Conservation (phyloP, 2,113 vertebrate genomes). For the Connochaetes taurinus region DNA sequence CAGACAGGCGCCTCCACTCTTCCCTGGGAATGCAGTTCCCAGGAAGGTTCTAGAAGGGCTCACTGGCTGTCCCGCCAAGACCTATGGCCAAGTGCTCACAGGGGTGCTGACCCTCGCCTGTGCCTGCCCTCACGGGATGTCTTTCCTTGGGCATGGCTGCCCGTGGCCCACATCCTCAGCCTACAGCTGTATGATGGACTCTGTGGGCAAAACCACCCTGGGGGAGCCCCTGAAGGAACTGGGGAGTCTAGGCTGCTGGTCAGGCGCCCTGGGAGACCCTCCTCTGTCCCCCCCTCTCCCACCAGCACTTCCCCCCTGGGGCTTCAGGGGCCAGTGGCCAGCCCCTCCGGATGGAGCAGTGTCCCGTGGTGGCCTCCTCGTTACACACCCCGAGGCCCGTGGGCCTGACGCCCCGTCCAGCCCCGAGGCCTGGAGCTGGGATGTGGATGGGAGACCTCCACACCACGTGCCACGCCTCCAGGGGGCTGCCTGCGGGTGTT, state of each 20-base stretch:
- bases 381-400: rapidly evolving
- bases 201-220: rapidly evolving
- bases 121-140: rapidly evolving
- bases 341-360: neutral
- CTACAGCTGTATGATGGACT: neutral
- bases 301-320: rapidly evolving
- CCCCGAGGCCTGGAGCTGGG: rapidly evolving
- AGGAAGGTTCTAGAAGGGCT: neutral
- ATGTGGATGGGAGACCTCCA: neutral
- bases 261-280: no score
- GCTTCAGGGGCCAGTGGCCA: neutral
- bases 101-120: neutral
- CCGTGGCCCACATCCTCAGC: rapidly evolving
- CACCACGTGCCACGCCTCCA: rapidly evolving
- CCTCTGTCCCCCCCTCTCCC: neutral
- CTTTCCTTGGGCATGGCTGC: neutral
- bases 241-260: neutral
- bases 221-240: neutral
- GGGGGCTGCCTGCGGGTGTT: rapidly evolving
- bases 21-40: rapidly evolving
- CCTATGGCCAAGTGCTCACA: rapidly evolving
- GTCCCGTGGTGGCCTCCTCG: rapidly evolving
- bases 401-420: neutral
- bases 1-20: neutral
- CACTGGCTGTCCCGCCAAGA: rapidly evolving